A percentile compares a stretch with the other conserved stretches of the same genome.
phyloP scores from a whole-genome alignment of 2,888 invertebrate species.

The Dryobotodes eremita region DNA sequence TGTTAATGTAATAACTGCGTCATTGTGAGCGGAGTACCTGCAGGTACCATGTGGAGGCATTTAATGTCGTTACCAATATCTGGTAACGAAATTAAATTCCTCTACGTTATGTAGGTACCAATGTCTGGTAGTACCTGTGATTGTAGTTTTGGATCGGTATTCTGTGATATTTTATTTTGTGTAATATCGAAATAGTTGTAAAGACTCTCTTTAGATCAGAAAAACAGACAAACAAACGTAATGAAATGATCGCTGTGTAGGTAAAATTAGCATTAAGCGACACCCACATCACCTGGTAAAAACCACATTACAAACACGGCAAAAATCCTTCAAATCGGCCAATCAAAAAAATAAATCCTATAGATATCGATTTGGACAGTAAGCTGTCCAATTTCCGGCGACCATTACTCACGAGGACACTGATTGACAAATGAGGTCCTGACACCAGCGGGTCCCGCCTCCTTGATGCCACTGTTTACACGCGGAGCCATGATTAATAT shows the following conservation, averaged over 20 bases:
- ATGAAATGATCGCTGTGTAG: not conserved
- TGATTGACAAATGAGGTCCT: conserved; percentile 66
- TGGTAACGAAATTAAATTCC: no score
- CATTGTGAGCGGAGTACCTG: conserved; percentile 42
- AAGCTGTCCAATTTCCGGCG: conserved; percentile 38
- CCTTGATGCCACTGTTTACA: conserved; percentile 43
- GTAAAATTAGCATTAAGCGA: not conserved
- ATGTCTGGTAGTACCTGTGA: not conserved
- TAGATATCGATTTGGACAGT: conserved; percentile 37
- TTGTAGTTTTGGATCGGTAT: not conserved
- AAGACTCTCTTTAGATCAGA: not conserved
- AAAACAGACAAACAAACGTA: not conserved
- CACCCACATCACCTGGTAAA: not conserved
- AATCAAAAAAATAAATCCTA: conserved; percentile 17
- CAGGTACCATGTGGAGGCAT: conserved; percentile 10
- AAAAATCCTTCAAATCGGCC: not conserved
- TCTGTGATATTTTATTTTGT: not conserved
- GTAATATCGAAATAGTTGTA: not conserved
- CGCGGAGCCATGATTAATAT: conserved; percentile 44
- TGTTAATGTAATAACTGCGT: conserved; percentile 60
- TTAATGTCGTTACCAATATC: conserved; percentile 21
- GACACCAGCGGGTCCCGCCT: conserved; percentile 26
- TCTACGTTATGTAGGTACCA: not conserved
- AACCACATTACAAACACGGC: not conserved
- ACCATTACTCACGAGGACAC: conserved; percentile 64